These are phyloP conservation scores for Cydia strobilella DNA, from an alignment of 1,140 invertebrate genomes.

Conservation along the genomic window DNA sequence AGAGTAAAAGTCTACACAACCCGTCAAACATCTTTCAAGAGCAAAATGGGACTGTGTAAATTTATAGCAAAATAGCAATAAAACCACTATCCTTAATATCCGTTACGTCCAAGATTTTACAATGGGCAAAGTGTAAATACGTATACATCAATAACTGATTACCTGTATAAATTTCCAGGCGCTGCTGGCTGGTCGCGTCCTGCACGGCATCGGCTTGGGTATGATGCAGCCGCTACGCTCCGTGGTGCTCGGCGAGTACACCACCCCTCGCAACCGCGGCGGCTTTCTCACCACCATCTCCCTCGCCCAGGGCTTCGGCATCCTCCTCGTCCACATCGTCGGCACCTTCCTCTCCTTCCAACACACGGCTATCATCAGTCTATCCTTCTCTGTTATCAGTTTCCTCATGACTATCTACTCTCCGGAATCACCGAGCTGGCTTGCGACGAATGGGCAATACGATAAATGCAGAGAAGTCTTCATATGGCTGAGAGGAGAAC, in stretches of 20 bases:
- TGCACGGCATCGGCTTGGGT: constrained; percentile 58
- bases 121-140: no score
- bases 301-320: constrained; percentile 76
- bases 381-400: constrained; percentile 70
- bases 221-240: constrained; percentile 57
- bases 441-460: constrained; percentile 75
- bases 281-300: constrained; percentile 78
- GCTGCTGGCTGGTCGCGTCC: constrained; percentile 52
- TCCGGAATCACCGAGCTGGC: constrained; percentile 87
- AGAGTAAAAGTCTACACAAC: no score
- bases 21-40: no score
- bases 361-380: constrained; percentile 74
- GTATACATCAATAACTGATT: no score
- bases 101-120: no score
- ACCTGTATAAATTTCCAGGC: constrained; percentile 33
- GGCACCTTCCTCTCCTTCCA: constrained; percentile 81
- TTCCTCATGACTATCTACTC: constrained; percentile 76
- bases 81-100: no score
- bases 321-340: constrained; percentile 79
- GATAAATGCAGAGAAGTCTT: constrained; percentile 75
- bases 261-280: constrained; percentile 78
- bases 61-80: no score
- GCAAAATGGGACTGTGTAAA: no score
- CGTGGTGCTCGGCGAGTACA: constrained; percentile 65
- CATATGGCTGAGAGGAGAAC: constrained; percentile 72